phyloP scores from a whole-genome alignment of 2,113 vertebrate species.

The Atherinomorus stipes region DNA sequence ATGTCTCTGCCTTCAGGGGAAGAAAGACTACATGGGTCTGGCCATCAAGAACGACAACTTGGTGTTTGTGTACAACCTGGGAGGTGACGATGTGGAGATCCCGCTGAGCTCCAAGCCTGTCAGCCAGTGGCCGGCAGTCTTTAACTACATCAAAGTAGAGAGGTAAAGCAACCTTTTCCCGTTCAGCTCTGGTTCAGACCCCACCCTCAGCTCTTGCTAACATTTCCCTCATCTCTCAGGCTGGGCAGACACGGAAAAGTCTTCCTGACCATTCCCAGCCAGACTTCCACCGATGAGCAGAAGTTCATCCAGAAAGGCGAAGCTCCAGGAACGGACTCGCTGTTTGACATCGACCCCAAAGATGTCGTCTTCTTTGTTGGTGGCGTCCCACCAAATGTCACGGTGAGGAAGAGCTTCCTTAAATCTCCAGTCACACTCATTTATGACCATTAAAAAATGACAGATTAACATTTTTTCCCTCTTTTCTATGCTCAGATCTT shows the following conservation, averaged over 20 bases:
- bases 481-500: no score
- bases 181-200: not conserved
- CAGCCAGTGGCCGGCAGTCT: constrained; percentile 95
- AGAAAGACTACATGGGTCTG: constrained; percentile 93
- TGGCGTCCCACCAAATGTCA: constrained; percentile 88
- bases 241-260: constrained; percentile 94
- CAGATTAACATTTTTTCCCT: no score
- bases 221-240: constrained; percentile 72
- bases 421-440: no score
- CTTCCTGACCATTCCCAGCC: constrained; percentile 93
- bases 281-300: constrained; percentile 90
- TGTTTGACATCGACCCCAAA: constrained; percentile 90
- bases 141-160: constrained; percentile 96
- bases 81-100: constrained; percentile 92
- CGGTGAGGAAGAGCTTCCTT: constrained; percentile 74
- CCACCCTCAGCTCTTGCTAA: not conserved
- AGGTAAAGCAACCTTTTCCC: constrained; percentile 81
- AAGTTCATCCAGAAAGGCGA: constrained; percentile 98
- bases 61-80: constrained; percentile 94
- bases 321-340: constrained; percentile 86
- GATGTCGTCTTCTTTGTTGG: constrained; percentile 94
- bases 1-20: constrained; percentile 80
- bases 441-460: no score
- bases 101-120: constrained; percentile 93
- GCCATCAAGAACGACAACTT: constrained; percentile 97